phyloP scores from a whole-genome alignment of 1,140 invertebrate species.

The Drosophila nannoptera region DNA sequence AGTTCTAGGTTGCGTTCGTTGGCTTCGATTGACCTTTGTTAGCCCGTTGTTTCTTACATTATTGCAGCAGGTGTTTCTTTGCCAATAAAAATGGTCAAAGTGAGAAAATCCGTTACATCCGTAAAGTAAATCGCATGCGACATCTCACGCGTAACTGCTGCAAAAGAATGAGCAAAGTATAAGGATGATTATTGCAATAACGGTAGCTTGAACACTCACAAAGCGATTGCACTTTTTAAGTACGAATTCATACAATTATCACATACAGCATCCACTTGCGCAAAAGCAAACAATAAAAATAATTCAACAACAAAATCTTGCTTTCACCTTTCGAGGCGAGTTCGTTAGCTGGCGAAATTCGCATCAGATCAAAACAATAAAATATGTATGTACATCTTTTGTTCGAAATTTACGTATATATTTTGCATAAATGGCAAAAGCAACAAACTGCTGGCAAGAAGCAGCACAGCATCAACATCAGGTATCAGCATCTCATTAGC shows the following conservation, averaged over 20 bases:
- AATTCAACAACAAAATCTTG: conserved; percentile 38
- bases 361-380: conserved; percentile 53
- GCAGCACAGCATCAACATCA: conserved; percentile 48
- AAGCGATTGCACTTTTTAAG: conserved; percentile 58
- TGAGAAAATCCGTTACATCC: conserved; percentile 53
- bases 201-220: conserved; percentile 42
- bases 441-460: conserved; percentile 61
- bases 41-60: conserved; percentile 58
- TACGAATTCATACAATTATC: conserved; percentile 28
- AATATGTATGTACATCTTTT: conserved; percentile 50
- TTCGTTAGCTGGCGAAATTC: conserved; percentile 46
- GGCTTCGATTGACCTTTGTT: conserved; percentile 61
- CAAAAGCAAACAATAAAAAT: conserved; percentile 23
- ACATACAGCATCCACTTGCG: conserved; percentile 27
- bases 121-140: conserved; percentile 31
- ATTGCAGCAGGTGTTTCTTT: conserved; percentile 48
- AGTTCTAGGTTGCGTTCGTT: conserved; percentile 64
- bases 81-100: conserved; percentile 38
- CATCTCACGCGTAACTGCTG: conserved; percentile 55
- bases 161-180: conserved; percentile 33
- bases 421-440: conserved; percentile 75
- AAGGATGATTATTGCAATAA: conserved; percentile 62
- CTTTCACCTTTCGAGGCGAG: conserved; percentile 67
- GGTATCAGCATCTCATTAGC: conserved; percentile 71
- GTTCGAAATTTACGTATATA: conserved; percentile 54